Base-by-base conservation (phyloP, 2,113 vertebrate genomes). In the Xenus cinereus region DNA sequence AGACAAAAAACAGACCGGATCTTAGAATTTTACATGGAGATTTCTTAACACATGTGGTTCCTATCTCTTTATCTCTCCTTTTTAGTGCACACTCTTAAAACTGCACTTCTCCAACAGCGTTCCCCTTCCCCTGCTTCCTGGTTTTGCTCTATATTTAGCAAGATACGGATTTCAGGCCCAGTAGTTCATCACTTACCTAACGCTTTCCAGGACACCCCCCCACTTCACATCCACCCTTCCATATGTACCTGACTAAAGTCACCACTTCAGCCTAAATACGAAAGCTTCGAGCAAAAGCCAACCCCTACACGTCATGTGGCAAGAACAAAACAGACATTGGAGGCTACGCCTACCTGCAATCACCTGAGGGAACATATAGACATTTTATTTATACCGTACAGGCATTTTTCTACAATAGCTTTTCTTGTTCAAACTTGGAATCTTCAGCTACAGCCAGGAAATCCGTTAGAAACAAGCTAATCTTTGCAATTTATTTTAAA, bases 281-380 rank as follows among this genome's bases (percentile, higher is more conserved):
- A 24, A 12, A 51, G 21, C 24, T 85, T 48, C 33, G 71, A 57
- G 14, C 10, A 8, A 69, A 46, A 66, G 14, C 14, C 30, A 67
- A 30, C 2, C 5, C 5, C 66, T 51, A 66, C 10, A 12, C 7
- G 41, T 60, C 32, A 30, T 27, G 27, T 50, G 8, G 14, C 48
- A 75, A 33, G 21, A 63, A 67, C 6, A 5, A 45, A 79, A 48
- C 9, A 46, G 45, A 39, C 6, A 3, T 0, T 0, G 23, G 28
- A 75, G 6, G 4, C 4, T 4, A 24, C 1, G 8, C 5, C 12
- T 33, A 45, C 53, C 57, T n/a, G 4, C 1, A 3, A 30, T 26
- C 48, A 69, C 18, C 23, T 9, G 8, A 64, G 24, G 5, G 28
- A 59, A 64, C 4, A 4, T 2, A 43, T 2, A 32, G 20, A 32